Evolutionary conservation across 92 coral and sea anemone genomes (phyloP).

Genomic region (Galaxea fascicularis): DNA sequence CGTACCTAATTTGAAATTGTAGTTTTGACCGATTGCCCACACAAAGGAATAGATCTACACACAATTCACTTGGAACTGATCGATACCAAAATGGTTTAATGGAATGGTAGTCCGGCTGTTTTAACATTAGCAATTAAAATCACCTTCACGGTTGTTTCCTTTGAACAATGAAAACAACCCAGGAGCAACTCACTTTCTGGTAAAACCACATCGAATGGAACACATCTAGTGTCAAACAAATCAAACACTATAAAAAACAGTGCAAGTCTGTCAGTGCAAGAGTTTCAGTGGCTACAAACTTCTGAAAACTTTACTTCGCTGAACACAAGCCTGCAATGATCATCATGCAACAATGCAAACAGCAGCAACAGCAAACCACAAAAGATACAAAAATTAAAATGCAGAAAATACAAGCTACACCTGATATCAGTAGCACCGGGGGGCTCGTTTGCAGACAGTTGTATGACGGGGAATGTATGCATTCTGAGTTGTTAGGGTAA

Average conservation of each 20-base stretch:
- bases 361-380: not conserved
- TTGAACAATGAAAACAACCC: constrained; percentile 86
- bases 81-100: no score
- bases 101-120: no score
- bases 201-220: constrained; percentile 88
- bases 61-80: no score
- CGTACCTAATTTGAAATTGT: no score
- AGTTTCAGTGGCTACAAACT: not conserved
- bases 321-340: not conserved
- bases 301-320: not conserved
- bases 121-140: not conserved
- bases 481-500: no score
- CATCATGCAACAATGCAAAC: no score
- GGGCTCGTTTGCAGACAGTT: no score
- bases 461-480: no score
- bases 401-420: not conserved
- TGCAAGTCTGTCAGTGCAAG: no score
- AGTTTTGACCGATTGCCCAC: no score
- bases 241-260: not conserved
- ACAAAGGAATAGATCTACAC: no score
- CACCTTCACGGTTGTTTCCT: constrained; percentile 88
- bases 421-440: not conserved
- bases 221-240: constrained; percentile 64
- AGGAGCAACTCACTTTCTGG: constrained; percentile 73
- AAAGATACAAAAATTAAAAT: no score